Percentiles rank a stretch among this genome's conserved stretches.
phyloP scores from a whole-genome alignment of 2,797 vertebrate genomes.

The Alfaro cultratus region DNA sequence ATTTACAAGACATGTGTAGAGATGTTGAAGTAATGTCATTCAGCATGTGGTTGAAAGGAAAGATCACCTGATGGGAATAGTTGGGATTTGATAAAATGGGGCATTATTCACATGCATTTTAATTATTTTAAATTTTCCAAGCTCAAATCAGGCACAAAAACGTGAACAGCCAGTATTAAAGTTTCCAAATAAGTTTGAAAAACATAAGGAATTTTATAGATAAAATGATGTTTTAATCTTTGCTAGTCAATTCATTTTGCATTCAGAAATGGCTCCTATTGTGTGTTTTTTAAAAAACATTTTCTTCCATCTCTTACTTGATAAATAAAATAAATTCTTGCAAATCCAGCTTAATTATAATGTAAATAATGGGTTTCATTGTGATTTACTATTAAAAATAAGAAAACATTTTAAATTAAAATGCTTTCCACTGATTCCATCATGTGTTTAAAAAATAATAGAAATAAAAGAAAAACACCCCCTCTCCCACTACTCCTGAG shows the following conservation, averaged over 20 bases:
- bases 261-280: neutral
- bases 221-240: neutral
- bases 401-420: neutral
- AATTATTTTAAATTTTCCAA: neutral
- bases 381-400: neutral
- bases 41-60: neutral
- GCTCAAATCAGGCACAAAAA: neutral
- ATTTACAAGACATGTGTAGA: slow-evolving; percentile 26
- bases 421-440: neutral
- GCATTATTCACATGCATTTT: neutral
- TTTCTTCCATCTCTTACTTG: neutral
- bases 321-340: neutral
- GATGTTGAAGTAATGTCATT: slow-evolving; percentile 23
- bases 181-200: neutral
- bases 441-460: neutral
- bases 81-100: neutral
- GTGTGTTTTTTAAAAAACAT: neutral
- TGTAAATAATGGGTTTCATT: neutral
- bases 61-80: neutral
- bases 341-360: neutral
- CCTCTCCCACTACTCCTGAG: neutral
- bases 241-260: neutral
- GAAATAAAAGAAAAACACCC: neutral
- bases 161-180: neutral
- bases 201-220: neutral